Conservation (phyloP, 2,888 invertebrate species). For the Spisula subtruncata region DNA sequence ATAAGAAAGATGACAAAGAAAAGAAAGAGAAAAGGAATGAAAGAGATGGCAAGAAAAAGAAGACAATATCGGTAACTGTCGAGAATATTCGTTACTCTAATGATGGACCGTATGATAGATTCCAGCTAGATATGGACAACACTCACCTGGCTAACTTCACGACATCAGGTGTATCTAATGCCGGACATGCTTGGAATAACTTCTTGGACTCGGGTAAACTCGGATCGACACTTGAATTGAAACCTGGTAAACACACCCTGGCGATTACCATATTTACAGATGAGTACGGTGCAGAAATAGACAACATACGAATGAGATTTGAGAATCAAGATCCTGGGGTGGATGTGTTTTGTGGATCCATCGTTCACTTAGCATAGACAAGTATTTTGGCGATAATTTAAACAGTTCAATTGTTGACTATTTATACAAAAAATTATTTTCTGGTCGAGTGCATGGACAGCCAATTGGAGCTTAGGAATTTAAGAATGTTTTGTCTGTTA, state of each 20-base stretch:
- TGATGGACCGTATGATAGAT: conserved; percentile 38
- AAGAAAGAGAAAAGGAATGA: too few relatives aligned
- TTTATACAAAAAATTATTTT: too few relatives aligned
- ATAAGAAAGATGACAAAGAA: too few relatives aligned
- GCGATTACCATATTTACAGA: conserved; percentile 42
- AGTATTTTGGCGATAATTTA: not conserved
- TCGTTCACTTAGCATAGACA: not conserved
- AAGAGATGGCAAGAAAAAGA: not conserved
- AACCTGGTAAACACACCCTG: conserved; percentile 36
- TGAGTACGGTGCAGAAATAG: conserved; percentile 51
- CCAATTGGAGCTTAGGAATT: too few relatives aligned
- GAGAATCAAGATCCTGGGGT: conserved; percentile 50
- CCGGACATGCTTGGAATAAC: conserved; percentile 52
- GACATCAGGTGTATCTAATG: conserved; percentile 25
- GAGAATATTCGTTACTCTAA: conserved; percentile 47
- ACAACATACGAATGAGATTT: conserved; percentile 50
- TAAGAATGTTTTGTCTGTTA: too few relatives aligned
- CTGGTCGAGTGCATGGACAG: too few relatives aligned
- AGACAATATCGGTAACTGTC: conserved; percentile 17
- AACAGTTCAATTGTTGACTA: not conserved
- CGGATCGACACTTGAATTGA: conserved; percentile 16
- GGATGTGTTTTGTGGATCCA: conserved; percentile 55
- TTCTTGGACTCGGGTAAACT: conserved; percentile 30
- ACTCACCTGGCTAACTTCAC: conserved; percentile 28
- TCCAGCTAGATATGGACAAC: not conserved